A percentile compares a stretch with the other conserved stretches of the same genome.
Evolutionary conservation across 23 tunicate genomes (phyloP).

Genomic region (Botrylloides violaceus): DNA sequence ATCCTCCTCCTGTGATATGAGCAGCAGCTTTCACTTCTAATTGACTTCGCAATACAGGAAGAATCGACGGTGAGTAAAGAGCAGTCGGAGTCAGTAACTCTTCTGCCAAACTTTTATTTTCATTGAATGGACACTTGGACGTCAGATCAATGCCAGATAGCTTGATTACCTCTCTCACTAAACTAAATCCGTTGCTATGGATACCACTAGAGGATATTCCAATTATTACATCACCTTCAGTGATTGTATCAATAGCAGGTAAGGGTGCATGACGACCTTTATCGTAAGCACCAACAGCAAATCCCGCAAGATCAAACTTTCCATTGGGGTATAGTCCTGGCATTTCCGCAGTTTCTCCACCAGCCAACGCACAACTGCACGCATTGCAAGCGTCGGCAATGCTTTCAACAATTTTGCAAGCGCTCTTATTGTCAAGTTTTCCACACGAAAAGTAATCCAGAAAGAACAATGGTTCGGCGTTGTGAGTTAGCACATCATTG

Average conservation of each 20-base stretch:
- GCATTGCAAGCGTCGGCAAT: constrained; percentile 39
- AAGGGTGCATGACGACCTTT: constrained; percentile 28
- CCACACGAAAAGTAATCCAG: constrained; percentile 77
- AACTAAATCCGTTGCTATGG: constrained; percentile 82
- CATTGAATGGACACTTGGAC: constrained; percentile 36
- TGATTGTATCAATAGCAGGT: constrained; percentile 40
- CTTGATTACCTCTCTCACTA: constrained; percentile 55
- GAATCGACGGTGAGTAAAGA: constrained; percentile 43
- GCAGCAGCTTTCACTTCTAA: constrained; percentile 26
- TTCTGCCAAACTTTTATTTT: constrained; percentile 18
- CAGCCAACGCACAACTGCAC: constrained; percentile 71
- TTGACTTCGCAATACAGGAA: constrained; percentile 38
- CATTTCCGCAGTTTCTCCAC: constrained; percentile 96
- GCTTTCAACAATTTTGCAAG: constrained; percentile 45
- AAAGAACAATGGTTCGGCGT: constrained; percentile 79
- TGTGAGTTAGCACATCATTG: constrained; percentile 71
- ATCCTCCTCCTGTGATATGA: constrained; percentile 87
- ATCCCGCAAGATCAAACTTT: constrained; percentile 67
- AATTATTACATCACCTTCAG: constrained; percentile 41
- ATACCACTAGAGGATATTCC: constrained; percentile 65
- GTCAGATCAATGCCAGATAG: constrained; percentile 26
- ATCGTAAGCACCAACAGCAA: constrained; percentile 78
- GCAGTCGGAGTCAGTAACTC: constrained; percentile 61
- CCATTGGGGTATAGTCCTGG: constrained; percentile 52
- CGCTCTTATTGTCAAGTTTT: constrained; percentile 31